phyloP scores from a whole-genome alignment of 2,797 vertebrate genomes.

The Lutjanus campechanus region DNA sequence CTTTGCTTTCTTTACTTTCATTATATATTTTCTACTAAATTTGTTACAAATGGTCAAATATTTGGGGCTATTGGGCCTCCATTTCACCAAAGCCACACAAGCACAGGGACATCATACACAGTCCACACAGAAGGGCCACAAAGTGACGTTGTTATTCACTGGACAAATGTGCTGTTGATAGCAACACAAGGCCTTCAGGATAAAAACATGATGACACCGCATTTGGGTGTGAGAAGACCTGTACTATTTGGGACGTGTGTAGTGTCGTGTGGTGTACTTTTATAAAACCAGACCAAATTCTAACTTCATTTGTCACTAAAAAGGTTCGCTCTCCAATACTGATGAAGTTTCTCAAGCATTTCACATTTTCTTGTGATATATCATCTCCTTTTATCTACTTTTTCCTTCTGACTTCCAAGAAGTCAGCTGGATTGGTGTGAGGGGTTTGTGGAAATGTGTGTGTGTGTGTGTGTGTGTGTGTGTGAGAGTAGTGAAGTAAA shows the following conservation, averaged over 20 bases:
- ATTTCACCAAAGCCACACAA: neutral
- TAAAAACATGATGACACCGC: neutral
- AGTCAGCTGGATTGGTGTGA: slow-evolving; percentile 34
- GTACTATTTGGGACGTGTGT: neutral
- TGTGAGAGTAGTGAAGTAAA: slow-evolving; percentile 27
- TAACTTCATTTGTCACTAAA: neutral
- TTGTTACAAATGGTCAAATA: neutral
- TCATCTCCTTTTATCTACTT: slow-evolving; percentile 16
- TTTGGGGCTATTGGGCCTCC: neutral
- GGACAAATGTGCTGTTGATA: neutral
- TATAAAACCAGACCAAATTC: neutral
- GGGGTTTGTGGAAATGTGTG: slow-evolving; percentile 5
- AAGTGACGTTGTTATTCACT: neutral
- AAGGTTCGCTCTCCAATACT: neutral
- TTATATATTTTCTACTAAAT: neutral
- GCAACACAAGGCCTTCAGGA: neutral
- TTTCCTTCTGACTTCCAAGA: slow-evolving; percentile 12
- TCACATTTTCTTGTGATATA: neutral
- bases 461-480: slow-evolving; percentile 35
- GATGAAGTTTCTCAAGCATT: neutral
- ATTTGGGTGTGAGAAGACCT: neutral
- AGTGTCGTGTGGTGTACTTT: neutral
- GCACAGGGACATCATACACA: neutral
- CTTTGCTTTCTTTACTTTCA: neutral
- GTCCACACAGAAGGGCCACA: neutral